Percentiles rank a stretch among this genome's conserved stretches.
These are phyloP conservation scores for Heterotilapia buettikoferi DNA, from an alignment of 2,113 vertebrate species.

Conservation along the genomic window DNA sequence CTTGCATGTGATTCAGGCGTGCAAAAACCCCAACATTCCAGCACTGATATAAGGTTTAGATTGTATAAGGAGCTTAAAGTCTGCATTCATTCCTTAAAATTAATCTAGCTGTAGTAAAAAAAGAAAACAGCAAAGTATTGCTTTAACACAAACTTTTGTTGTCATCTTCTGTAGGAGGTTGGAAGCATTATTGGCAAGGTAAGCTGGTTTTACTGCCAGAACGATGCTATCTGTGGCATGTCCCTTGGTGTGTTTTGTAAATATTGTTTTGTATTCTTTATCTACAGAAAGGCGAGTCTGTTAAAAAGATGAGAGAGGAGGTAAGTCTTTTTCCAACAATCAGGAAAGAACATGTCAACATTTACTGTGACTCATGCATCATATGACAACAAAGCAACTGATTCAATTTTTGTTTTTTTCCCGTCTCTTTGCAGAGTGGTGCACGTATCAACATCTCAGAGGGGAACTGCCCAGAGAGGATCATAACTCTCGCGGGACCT, in stretches of 20 bases:
- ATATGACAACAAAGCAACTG: neutral
- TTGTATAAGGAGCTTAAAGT: neutral
- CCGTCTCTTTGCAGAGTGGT: slow-evolving; percentile 77
- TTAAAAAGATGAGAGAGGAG: slow-evolving; percentile 99
- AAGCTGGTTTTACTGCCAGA: neutral
- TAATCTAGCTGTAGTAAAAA: neutral
- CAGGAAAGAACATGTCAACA: neutral
- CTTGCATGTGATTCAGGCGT: neutral
- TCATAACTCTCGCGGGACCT: slow-evolving; percentile 94
- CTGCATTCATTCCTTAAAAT: neutral
- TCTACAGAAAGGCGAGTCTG: slow-evolving; percentile 92
- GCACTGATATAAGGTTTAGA: neutral
- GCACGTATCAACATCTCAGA: slow-evolving; percentile 98
- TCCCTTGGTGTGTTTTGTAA: neutral
- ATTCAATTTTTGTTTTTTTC: neutral
- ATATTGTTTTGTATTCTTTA: neutral
- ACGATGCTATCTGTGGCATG: neutral
- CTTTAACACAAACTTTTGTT: neutral
- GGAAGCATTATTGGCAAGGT: slow-evolving; percentile 84
- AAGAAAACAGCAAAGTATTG: neutral
- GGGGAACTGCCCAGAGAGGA: slow-evolving; percentile 96
- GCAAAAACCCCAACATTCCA: neutral
- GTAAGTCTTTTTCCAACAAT: slow-evolving; percentile 58
- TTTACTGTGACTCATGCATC: neutral
- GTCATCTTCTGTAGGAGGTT: slow-evolving; percentile 66